Evolutionary conservation across 1,140 invertebrate species (phyloP), one percentile per base, ranked within the genome.

Genomic region (Drosophila fuyamai): DNA sequence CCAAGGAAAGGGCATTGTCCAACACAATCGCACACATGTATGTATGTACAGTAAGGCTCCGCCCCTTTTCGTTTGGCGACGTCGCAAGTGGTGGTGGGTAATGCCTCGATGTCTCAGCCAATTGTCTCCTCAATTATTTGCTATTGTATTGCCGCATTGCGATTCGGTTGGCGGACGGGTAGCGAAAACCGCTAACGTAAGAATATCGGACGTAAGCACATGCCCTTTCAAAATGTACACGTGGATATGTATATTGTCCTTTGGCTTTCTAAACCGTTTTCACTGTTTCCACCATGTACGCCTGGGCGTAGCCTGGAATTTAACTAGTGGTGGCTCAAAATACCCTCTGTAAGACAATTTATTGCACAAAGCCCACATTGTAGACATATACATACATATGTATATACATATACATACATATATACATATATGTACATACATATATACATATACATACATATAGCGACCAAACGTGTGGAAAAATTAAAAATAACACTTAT

Each of bases 41-140:
- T 51, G 48, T 43, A 63, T 51, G 48, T 46, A 43, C 18, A 16
- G 23, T 40, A 35, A 71, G 50, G 80, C 84, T 89, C 84, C 84
- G 82, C 84, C 84, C 72, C 48, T 68, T 71, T 66, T 55, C 14
- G 29, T 50, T 12, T 43, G 63, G 41, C 40, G 13, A 54, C 44
- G 46, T 43, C 14, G 29, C 32, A 41, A 23, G 27, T 55, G 53
- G 51, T 81, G 68, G 79, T 86, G 76, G 84, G 77, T 77, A 89
- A 66, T 76, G 84, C 65, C 46, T 46, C 47, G 68, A 54, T 78
- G 76, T 68, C 48, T 89, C 76, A 67, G 77, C 84, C 84, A 89
- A 89, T 89, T 89, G 84, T 89, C 70, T 90, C 59, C 57, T 71
- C 85, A 84, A 81, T 75, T 84, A 76, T 78, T 80, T 88, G 55